Base-by-base conservation (phyloP, 2,888 invertebrate genomes). In the Magallana nippona region DNA sequence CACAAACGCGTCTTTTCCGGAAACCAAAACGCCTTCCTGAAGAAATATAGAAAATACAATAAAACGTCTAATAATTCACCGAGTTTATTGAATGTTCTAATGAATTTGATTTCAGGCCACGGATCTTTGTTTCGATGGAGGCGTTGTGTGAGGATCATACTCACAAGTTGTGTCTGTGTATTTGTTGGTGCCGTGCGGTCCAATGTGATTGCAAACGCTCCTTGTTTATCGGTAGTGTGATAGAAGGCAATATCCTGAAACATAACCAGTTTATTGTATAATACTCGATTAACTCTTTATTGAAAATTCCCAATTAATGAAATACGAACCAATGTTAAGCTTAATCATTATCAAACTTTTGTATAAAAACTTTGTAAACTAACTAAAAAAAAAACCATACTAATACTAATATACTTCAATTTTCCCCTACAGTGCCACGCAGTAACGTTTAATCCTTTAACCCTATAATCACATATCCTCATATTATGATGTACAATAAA, bases 21-120 rank as follows among this genome's bases (percentile, higher is more conserved):
- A 79, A 32, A 86, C 86, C n/a, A 87, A 71, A 19, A 87, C 84
- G n/a, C 89, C 89, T 84, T 85, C 83, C 89, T 89, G 84, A 60
- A 86, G 81, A 27, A 62, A 17, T 1, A 5, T 44, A 5, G 5
- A 44, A 44, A 44, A 44, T 44, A 44, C 44, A 5, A 44, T 44
- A 8, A 27, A 27, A 27, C 5, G 44, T 44, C 5, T 8, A 44
- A 44, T 44, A 44, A 44, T 44, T 44, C 5, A 44, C 44, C 8
- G 5, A 5, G 44, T 44, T 44, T 44, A 8, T 8, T 44, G 44
- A 44, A 44, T 44, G 8, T 44, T 44, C 44, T 8, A 44, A 8
- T 8, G 8, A 44, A 44, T 44, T 44, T 44, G 44, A 44, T 44
- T 44, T 44, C 44, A 44, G 44, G 44, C 44, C 44, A 44, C 44